A percentile compares a stretch with the other conserved stretches of the same genome.
phyloP scores from a whole-genome alignment of 2,113 vertebrate species.

The Solea senegalensis region DNA sequence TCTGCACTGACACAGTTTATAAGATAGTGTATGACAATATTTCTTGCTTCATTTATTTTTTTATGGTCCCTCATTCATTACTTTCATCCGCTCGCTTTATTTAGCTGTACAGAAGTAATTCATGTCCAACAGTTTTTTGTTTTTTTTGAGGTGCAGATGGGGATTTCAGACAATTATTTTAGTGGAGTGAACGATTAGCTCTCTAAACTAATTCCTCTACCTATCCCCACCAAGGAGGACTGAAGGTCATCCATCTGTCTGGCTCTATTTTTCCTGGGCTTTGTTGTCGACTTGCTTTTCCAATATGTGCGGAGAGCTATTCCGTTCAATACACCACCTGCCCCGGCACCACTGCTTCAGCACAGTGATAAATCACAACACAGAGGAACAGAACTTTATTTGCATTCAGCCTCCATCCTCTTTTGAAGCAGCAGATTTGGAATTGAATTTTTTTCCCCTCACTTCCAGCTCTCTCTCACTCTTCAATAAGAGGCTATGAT shows the following conservation, averaged over 20 bases:
- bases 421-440: slow-evolving; percentile 75
- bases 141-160: slow-evolving; percentile 41
- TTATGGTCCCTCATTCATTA: slow-evolving; percentile 37
- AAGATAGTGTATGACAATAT: slow-evolving; percentile 22
- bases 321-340: slow-evolving; percentile 73
- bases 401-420: slow-evolving; percentile 77
- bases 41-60: slow-evolving; percentile 39
- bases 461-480: slow-evolving; percentile 53
- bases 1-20: slow-evolving; percentile 5
- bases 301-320: slow-evolving; percentile 73
- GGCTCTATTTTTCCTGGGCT: slow-evolving; percentile 67
- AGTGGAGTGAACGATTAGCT: slow-evolving; percentile 69
- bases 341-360: slow-evolving; percentile 61
- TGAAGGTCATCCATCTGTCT: slow-evolving; percentile 80
- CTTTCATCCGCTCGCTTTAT: slow-evolving; percentile 45
- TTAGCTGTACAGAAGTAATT: slow-evolving; percentile 30
- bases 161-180: slow-evolving; percentile 60
- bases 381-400: slow-evolving; percentile 77
- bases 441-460: slow-evolving; percentile 69
- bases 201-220: slow-evolving; percentile 72
- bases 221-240: slow-evolving; percentile 67
- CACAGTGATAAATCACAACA: slow-evolving; percentile 80
- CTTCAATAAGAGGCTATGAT: slow-evolving; percentile 70
- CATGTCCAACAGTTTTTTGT: slow-evolving; percentile 21
- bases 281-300: slow-evolving; percentile 77